These are phyloP conservation scores for Seriola quinqueradiata DNA, from an alignment of 2,113 vertebrate species.

Conservation along the genomic window DNA sequence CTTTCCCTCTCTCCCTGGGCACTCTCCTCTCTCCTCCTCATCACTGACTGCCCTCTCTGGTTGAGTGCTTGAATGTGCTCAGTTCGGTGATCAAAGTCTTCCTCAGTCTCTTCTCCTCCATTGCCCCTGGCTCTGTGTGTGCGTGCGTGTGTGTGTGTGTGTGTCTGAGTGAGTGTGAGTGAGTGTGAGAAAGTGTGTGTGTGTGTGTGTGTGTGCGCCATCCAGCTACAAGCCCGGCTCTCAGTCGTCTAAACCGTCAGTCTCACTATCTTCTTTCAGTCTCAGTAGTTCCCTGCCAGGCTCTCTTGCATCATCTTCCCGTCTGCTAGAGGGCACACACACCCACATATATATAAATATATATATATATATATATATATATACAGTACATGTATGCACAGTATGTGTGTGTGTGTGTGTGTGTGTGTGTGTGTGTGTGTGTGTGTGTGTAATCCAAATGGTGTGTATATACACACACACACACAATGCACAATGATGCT, in stretches of 20 bases:
- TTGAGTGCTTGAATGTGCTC: slow-evolving; percentile 82
- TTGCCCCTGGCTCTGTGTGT: slow-evolving; percentile 73
- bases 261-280: slow-evolving; percentile 71
- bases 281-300: slow-evolving; percentile 63
- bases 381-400: neutral
- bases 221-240: slow-evolving; percentile 60
- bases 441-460: no score
- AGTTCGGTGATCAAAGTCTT: slow-evolving; percentile 85
- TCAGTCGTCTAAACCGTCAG: slow-evolving; percentile 69
- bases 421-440: no score
- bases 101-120: slow-evolving; percentile 79
- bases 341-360: slow-evolving; percentile 6
- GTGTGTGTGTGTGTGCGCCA: slow-evolving; percentile 44
- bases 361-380: neutral
- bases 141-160: slow-evolving; percentile 54
- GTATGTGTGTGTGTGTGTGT: no score
- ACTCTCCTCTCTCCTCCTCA: slow-evolving; percentile 74
- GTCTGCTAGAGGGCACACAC: slow-evolving; percentile 65
- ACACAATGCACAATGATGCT: slow-evolving; percentile 50
- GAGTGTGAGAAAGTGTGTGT: slow-evolving; percentile 26
- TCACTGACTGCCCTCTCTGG: slow-evolving; percentile 80
- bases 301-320: slow-evolving; percentile 70
- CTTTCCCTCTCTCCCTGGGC: slow-evolving; percentile 50
- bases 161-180: slow-evolving; percentile 43
- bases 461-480: neutral